Evolutionary conservation across 2,797 vertebrate genomes (phyloP).

Genomic region (Adrianichthys oophorus): DNA sequence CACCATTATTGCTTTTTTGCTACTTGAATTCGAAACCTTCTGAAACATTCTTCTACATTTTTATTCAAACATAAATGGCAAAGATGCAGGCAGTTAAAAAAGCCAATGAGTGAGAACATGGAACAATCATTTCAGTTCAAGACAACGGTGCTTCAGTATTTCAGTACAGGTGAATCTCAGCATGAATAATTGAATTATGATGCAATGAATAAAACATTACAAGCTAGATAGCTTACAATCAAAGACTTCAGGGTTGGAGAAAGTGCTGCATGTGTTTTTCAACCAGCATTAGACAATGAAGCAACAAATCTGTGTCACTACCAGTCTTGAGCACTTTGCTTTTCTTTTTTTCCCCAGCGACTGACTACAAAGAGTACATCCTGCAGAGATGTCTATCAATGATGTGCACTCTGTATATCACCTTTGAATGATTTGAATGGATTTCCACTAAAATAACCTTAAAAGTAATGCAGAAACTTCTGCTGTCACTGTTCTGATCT

Average conservation of each 20-base stretch:
- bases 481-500: slow-evolving; percentile 6
- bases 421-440: slow-evolving; percentile 19
- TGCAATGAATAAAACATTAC: slow-evolving; percentile 14
- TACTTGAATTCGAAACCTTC: too few relatives aligned
- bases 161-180: slow-evolving; percentile 14
- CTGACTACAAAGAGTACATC: slow-evolving; percentile 19
- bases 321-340: slow-evolving; percentile 8
- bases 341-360: slow-evolving; percentile 5
- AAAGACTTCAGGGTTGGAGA: slow-evolving; percentile 10
- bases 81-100: not conserved
- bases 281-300: slow-evolving; percentile 4
- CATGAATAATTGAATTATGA: slow-evolving; percentile 24
- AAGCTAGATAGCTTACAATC: slow-evolving; percentile 5
- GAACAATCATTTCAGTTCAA: slow-evolving; percentile 2
- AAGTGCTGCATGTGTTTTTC: slow-evolving; percentile 5
- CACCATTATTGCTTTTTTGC: too few relatives aligned
- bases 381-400: slow-evolving; percentile 38
- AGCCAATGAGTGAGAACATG: not conserved
- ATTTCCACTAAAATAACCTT: slow-evolving; percentile 22
- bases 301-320: slow-evolving; percentile 14
- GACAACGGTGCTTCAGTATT: not conserved
- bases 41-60: too few relatives aligned
- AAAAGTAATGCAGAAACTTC: slow-evolving; percentile 9
- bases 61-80: not conserved
- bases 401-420: slow-evolving; percentile 14